These are phyloP conservation scores for Globodera rostochiensis DNA, from an alignment of 1,140 invertebrate genomes.

Conservation along the genomic window DNA sequence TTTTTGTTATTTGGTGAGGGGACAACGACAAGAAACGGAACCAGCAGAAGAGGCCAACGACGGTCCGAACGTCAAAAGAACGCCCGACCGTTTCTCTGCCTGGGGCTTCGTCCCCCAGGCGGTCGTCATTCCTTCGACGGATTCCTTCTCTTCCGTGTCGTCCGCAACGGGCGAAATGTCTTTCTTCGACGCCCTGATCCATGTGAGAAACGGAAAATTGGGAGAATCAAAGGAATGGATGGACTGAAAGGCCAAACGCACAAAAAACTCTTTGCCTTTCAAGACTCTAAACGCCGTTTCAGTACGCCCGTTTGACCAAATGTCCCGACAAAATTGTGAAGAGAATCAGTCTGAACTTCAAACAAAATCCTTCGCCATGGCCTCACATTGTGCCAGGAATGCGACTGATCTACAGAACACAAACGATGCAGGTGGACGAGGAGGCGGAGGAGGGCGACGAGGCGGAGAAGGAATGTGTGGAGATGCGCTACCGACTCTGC, in stretches of 20 bases:
- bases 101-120: slow-evolving; percentile 21
- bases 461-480: neutral
- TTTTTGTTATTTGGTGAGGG: slow-evolving; percentile 22
- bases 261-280: neutral
- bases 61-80: neutral
- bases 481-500: slow-evolving; percentile 5
- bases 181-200: slow-evolving; percentile 29
- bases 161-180: neutral
- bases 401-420: slow-evolving; percentile 9
- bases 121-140: neutral
- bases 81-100: slow-evolving; percentile 10
- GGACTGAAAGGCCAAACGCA: neutral
- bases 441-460: neutral
- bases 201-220: neutral
- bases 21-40: neutral
- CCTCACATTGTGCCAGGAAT: slow-evolving; percentile 7
- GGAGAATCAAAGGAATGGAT: neutral
- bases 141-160: neutral
- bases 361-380: slow-evolving; percentile 7
- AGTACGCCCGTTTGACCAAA: slow-evolving; percentile 1
- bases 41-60: neutral
- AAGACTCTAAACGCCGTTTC: neutral
- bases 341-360: slow-evolving; percentile 16
- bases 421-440: slow-evolving; percentile 16
- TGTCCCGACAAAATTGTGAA: neutral